phyloP scores from a whole-genome alignment of 2,113 vertebrate species.

The Melanotaenia duboulayi region DNA sequence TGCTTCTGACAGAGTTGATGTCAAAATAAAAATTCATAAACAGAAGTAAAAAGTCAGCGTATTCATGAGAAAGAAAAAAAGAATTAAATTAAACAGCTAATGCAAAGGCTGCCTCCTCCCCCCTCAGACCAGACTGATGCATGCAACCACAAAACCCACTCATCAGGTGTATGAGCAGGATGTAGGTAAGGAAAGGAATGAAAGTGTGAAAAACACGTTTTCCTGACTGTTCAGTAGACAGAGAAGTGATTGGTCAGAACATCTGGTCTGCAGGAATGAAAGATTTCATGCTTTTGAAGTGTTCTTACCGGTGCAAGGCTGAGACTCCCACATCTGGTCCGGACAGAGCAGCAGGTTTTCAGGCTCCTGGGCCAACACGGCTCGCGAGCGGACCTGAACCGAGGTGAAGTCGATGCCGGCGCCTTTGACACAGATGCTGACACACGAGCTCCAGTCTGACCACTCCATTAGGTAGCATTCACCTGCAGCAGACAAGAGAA shows the following conservation, averaged over 20 bases:
- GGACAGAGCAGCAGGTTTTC: slow-evolving; percentile 95
- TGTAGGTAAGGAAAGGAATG: background rate
- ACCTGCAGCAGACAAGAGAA: slow-evolving; percentile 77
- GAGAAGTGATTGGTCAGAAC: too few species aligned
- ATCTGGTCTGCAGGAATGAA: too few species aligned
- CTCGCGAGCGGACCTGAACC: slow-evolving; percentile 91
- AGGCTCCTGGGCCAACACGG: slow-evolving; percentile 92
- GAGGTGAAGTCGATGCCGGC: slow-evolving; percentile 90
- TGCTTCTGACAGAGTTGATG: background rate
- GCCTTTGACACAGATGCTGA: slow-evolving; percentile 91
- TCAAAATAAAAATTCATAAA: background rate
- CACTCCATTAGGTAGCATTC: slow-evolving; percentile 98
- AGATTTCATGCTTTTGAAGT: background rate
- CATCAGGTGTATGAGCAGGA: background rate
- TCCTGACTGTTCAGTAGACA: too few species aligned
- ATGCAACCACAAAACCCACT: background rate
- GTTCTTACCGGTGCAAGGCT: slow-evolving; percentile 87
- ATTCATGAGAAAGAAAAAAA: background rate
- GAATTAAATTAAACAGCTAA: too few species aligned
- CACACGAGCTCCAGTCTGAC: slow-evolving; percentile 95
- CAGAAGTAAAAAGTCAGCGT: background rate
- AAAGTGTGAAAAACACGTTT: background rate
- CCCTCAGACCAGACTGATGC: background rate
- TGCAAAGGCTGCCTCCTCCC: too few species aligned
- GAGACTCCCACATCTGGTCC: slow-evolving; percentile 92